Conservation (phyloP, 2,888 invertebrate species). For the Netelia virgata region DNA sequence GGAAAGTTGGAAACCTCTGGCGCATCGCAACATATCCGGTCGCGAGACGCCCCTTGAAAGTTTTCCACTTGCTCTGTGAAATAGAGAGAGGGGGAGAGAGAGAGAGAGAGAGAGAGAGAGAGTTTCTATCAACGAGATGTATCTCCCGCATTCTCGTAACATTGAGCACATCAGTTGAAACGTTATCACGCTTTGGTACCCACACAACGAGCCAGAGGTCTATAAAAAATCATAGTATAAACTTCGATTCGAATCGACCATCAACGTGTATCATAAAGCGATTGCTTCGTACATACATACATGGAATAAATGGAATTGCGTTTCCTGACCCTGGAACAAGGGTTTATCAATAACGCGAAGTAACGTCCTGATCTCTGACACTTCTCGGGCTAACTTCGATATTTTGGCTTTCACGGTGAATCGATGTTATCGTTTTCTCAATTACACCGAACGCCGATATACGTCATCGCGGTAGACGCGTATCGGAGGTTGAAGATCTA, state of each 20-base stretch:
- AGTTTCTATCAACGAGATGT: constrained; percentile 60
- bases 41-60: constrained; percentile 47
- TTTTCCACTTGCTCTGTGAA: constrained; percentile 59
- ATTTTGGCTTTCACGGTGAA: too few species aligned
- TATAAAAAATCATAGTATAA: background rate
- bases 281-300: background rate
- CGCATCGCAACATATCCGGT: constrained; percentile 45
- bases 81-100: constrained; percentile 41
- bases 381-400: too few species aligned
- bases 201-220: background rate
- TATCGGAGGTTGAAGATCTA: too few species aligned
- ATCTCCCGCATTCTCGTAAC: constrained; percentile 62
- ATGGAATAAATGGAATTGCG: constrained; percentile 12
- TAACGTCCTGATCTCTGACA: too few species aligned
- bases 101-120: constrained; percentile 37
- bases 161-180: constrained; percentile 42
- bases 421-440: too few species aligned
- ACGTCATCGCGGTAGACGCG: too few species aligned
- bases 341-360: too few species aligned
- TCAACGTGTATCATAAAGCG: background rate
- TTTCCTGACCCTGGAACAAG: constrained; percentile 36
- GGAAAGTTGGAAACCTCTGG: constrained; percentile 63
- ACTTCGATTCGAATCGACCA: background rate
- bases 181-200: constrained; percentile 4
- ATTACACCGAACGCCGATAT: too few species aligned